These are phyloP conservation scores for Prochilodus magdalenae DNA, from an alignment of 2,113 vertebrate species.

Conservation along the genomic window DNA sequence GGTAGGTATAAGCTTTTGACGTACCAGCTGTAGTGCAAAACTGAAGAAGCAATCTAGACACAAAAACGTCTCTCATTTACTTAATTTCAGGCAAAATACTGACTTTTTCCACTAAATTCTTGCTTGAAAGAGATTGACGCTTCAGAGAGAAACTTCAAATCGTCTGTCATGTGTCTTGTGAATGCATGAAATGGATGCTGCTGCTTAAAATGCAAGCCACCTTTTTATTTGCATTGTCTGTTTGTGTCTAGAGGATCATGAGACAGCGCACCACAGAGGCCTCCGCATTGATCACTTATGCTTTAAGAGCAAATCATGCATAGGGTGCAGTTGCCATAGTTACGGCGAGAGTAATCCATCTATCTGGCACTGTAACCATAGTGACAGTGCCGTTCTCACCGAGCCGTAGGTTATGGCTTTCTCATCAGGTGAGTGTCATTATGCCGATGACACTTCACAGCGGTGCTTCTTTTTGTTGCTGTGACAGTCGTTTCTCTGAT, in stretches of 20 bases:
- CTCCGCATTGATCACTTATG: slow-evolving; percentile 46
- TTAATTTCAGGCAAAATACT: no score
- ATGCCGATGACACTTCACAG: slow-evolving; percentile 28
- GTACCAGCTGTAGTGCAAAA: no score
- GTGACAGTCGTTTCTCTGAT: background rate
- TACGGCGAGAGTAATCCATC: slow-evolving; percentile 63
- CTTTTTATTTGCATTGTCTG: background rate
- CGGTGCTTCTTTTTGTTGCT: background rate
- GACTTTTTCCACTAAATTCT: background rate
- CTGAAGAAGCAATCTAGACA: background rate
- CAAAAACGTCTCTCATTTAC: no score
- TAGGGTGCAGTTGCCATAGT: slow-evolving; percentile 70
- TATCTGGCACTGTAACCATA: slow-evolving; percentile 70
- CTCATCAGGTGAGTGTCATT: slow-evolving; percentile 34
- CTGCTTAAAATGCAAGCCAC: slow-evolving; percentile 1
- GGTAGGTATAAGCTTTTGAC: no score
- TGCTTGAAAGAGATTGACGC: background rate
- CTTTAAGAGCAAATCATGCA: slow-evolving; percentile 57
- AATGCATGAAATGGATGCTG: background rate
- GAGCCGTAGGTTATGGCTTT: slow-evolving; percentile 52
- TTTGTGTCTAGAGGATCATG: background rate
- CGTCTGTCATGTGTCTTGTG: background rate
- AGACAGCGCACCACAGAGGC: background rate
- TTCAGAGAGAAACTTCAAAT: background rate
- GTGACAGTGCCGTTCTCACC: slow-evolving; percentile 58